A percentile compares a stretch with the other conserved stretches of the same genome.
These are phyloP conservation scores for cattle (Bos taurus) DNA, from an alignment of 2,113 vertebrate genomes.

Conservation along the genomic window ARS-UCD2.0 NC_037342.1:68195001-68195500, in stretches of 20 bases:
- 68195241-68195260: not conserved
- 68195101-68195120: not conserved
- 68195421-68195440: not conserved
- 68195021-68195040: not conserved
- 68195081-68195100: not conserved
- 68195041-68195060: not conserved
- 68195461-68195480: not conserved
- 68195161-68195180: not conserved
- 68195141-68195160: not conserved
- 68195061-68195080: not conserved
- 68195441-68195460: not conserved
- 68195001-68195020: not conserved
- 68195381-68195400: not conserved
- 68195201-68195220: not conserved
- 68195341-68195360: not conserved
- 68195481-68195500: not conserved
- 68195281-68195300: not conserved
- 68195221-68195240: not conserved
- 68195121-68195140: not conserved
- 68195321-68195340: not conserved
- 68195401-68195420: not conserved
- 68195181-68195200: not conserved
- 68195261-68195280: not conserved
- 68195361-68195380: not conserved
- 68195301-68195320: not conserved